Conservation (phyloP, 2,888 invertebrate species). For the Aphodius sticticus region DNA sequence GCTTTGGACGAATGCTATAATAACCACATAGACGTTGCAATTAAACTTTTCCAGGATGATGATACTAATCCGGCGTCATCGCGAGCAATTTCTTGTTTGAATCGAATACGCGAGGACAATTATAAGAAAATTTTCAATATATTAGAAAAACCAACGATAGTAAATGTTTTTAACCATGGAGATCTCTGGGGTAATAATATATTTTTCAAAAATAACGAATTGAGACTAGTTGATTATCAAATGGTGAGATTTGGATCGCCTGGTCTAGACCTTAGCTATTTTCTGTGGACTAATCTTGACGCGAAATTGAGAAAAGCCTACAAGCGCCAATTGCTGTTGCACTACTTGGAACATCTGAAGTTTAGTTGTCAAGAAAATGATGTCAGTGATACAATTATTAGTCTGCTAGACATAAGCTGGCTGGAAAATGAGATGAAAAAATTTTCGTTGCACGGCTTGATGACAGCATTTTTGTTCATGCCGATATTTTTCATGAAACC, state of each 20-base stretch:
- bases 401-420: conserved; percentile 40
- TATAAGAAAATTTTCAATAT: conserved; percentile 15
- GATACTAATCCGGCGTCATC: background rate
- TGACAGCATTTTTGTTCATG: conserved; percentile 38
- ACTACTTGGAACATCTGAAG: conserved; percentile 40
- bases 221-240: conserved; percentile 44
- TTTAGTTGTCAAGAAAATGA: conserved; percentile 29
- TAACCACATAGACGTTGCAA: conserved; percentile 12
- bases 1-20: conserved; percentile 5
- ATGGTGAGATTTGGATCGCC: conserved; percentile 44
- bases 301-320: conserved; percentile 35
- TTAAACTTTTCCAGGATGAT: conserved; percentile 27
- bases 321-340: conserved; percentile 35
- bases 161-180: conserved; percentile 44
- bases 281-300: conserved; percentile 44
- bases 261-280: conserved; percentile 44
- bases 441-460: conserved; percentile 40
- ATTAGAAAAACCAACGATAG: conserved; percentile 18
- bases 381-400: conserved; percentile 24
- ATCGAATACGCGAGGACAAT: conserved; percentile 12
- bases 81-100: conserved; percentile 8
- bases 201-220: conserved; percentile 37
- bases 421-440: conserved; percentile 41
- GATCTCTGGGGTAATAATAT: conserved; percentile 46
- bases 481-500: conserved; percentile 39